Evolutionary conservation across 1,140 invertebrate genomes (phyloP), one percentile per base, ranked within the genome.

Genomic region (Papilio polytes): DNA sequence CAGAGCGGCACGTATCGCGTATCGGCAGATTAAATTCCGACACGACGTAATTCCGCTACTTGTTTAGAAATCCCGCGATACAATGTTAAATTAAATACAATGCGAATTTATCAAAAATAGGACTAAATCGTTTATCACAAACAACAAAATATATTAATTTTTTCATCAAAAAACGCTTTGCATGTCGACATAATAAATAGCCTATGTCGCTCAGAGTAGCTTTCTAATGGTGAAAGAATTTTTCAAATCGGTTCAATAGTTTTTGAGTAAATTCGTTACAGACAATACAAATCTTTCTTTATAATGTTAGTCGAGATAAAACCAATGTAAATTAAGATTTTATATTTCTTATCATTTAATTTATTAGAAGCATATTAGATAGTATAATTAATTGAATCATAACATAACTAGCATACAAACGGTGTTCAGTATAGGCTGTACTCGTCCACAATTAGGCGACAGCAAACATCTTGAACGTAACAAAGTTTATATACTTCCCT

Each of bases 21-120:
- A 31, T 26, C 26, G 59, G 63, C 63, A 70, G 63, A 70, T 70
- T 70, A 70, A 70, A 70, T 70, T 70, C 63, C 63, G 26, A 70
- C 63, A 70, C 63, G 63, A 70, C 63, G 26, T 36, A 70, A 15
- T 15, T 13, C 63, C 63, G 63, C 63, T 31, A 31, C 63, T 70
- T 70, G 26, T 70, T 70, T 70, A 36, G 12, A 70, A 70, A 70
- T 70, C 63, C 10, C 15, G 36, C 63, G 13, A 31, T 70, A 70
- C 63, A 70, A 18, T 70, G 63, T 70, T 31, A 26, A 70, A 70
- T 70, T 63, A 63, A 26, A 63, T 63, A 63, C 9, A 26, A 13
- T 63, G 3, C 22, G 26, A 2, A 4, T 20, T 20, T 56, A 18
- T 4, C 13, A 7, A 18, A 1, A 53, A 53, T 18, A 53, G 15